These are phyloP conservation scores for Alectoris magna DNA, from an alignment of 2,797 vertebrate species.

Conservation along the genomic window DNA sequence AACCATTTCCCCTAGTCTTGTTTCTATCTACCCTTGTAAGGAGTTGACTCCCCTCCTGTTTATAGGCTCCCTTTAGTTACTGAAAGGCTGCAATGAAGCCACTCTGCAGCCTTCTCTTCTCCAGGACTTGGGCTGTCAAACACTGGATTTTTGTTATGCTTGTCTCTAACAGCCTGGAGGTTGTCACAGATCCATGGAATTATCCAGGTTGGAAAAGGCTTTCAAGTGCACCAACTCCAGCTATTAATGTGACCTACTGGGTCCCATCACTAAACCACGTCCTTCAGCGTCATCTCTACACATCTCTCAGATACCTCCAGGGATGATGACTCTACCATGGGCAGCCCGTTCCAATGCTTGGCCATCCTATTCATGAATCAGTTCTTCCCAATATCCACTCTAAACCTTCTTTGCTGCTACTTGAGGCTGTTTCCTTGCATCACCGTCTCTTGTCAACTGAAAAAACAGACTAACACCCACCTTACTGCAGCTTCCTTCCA, in stretches of 20 bases:
- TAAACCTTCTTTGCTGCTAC: not conserved
- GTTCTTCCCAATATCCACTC: not conserved
- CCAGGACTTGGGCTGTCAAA: not conserved
- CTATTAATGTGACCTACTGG: not conserved
- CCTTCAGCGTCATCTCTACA: not conserved
- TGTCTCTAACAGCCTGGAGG: not conserved
- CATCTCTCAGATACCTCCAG: not conserved
- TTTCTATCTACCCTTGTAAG: no score
- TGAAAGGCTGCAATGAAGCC: no score
- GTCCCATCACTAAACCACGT: not conserved
- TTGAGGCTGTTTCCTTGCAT: not conserved
- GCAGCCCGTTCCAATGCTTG: not conserved
- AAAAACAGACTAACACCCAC: not conserved
- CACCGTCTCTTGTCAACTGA: not conserved
- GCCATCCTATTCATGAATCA: not conserved
- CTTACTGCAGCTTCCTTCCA: not conserved
- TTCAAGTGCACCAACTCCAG: not conserved
- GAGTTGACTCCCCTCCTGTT: no score
- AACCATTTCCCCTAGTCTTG: no score
- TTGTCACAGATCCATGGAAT: not conserved
- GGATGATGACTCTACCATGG: not conserved
- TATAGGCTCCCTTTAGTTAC: no score
- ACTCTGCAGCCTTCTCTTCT: no score
- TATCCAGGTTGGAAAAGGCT: not conserved
- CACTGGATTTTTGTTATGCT: not conserved